Evolutionary conservation across 2,113 vertebrate species (phyloP).

Genomic region (Ictalurus punctatus): DNA sequence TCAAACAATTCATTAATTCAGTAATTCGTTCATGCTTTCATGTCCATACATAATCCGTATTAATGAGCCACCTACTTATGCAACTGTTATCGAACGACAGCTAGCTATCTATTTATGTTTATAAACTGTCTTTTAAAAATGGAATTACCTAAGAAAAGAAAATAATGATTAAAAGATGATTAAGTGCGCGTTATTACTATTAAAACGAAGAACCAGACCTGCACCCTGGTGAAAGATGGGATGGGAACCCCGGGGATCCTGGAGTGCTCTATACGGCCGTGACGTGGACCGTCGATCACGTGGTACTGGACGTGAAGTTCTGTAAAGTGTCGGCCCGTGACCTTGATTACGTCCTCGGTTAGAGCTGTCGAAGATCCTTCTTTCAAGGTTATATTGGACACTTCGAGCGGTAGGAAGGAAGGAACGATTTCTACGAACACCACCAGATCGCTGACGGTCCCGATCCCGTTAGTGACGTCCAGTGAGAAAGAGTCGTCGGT

Average conservation of each 20-base stretch:
- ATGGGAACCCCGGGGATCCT: conserved; percentile 76
- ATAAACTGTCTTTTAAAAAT: background rate
- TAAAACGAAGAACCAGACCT: conserved; percentile 68
- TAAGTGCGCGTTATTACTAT: too few species aligned
- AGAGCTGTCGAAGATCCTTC: conserved; percentile 79
- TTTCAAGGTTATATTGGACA: conserved; percentile 76
- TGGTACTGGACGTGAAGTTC: conserved; percentile 79
- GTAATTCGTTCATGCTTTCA: background rate
- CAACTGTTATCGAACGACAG: background rate
- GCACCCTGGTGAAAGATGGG: conserved; percentile 79
- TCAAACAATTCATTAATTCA: background rate
- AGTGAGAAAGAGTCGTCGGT: conserved; percentile 72
- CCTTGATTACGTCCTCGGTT: conserved; percentile 72
- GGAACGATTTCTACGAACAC: conserved; percentile 80
- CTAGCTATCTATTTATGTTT: background rate
- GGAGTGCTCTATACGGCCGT: conserved; percentile 79
- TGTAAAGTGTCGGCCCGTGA: conserved; percentile 76
- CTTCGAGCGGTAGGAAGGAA: conserved; percentile 74
- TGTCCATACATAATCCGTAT: background rate
- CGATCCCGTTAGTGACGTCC: conserved; percentile 77
- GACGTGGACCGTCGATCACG: conserved; percentile 74
- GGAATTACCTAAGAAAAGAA: background rate
- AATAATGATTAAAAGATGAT: background rate
- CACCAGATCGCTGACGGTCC: conserved; percentile 67
- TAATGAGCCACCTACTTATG: background rate